Base-by-base conservation (phyloP, 2,888 invertebrate species). In the Chymomyza caudatula region DNA sequence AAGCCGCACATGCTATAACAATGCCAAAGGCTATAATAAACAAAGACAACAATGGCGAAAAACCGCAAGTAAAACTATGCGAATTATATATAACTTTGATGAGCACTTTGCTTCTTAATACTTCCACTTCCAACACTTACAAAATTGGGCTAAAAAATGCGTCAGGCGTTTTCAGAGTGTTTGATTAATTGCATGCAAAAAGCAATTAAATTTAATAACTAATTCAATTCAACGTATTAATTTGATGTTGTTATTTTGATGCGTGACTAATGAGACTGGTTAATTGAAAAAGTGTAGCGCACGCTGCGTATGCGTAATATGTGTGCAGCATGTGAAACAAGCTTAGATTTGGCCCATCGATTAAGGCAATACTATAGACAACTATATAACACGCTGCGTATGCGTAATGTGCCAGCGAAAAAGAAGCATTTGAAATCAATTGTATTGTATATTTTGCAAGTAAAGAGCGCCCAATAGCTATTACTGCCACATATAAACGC, bases 171-270 rank as follows among this genome's bases (percentile, higher is more conserved):
- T 11, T 51, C 1, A 20, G 51, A 71, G 67, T 73, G 67, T 70
- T 81, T 84, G 84, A 80, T 80, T 75, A 81, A 80, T 80, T 69
- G 67, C 59, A 64, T 60, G 47, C 51, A 52, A 57, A 69, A 66
- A 77, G 67, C 63, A 68, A 84, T 84, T 77, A 84, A 77, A 67
- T 77, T 73, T 67, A 61, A 63, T 78, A 81, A 84, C 69, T 69
- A 74, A 78, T 77, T 66, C 73, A 71, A 69, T 75, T 71, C 11
- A 37, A 37, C 29, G 4, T 37, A 37, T 37, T 47, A 47, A 47
- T 47, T 47, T 47, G 47, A 1, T 47, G 17, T 17, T 37, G 11
- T 37, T 37, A 37, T 37, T 37, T 37, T 37, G 11, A 37, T 25
- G 25, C 5, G 6, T 25, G 25, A 25, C 25, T 25, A 25, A 25